Conservation (phyloP, 2,888 invertebrate species). For the Pyralis farinalis region DNA sequence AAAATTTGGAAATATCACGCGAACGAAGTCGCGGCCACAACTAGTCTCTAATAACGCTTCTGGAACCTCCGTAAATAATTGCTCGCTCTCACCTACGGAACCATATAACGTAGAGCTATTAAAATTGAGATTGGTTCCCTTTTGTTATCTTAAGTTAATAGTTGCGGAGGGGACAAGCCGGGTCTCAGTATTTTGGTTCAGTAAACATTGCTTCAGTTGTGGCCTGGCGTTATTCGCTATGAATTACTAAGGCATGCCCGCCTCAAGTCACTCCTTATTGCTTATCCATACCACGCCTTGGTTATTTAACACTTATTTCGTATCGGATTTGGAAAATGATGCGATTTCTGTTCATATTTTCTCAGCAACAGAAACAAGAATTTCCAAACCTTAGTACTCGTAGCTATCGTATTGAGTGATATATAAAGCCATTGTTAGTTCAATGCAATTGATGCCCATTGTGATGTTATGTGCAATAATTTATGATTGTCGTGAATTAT, state of each 20-base stretch:
- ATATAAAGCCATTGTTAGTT: no score
- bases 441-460: no score
- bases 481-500: no score
- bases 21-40: no score
- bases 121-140: conserved; percentile 1
- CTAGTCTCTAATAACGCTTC: conserved; percentile 24
- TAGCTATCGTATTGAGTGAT: no score
- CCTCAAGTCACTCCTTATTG: conserved; percentile 9
- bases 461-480: no score
- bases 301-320: background rate
- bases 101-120: conserved; percentile 7
- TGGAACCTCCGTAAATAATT: conserved; percentile 24
- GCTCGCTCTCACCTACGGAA: conserved; percentile 18
- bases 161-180: background rate
- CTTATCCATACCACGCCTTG: background rate
- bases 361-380: no score
- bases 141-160: background rate
- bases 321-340: background rate
- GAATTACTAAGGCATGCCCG: conserved; percentile 4
- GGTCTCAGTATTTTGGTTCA: conserved; percentile 1
- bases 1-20: no score
- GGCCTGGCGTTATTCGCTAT: conserved; percentile 5
- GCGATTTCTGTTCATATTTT: no score
- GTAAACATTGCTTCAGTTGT: conserved; percentile 8
- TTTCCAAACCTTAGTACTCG: no score